Evolutionary conservation across 2,113 vertebrate species (phyloP), one percentile per base, ranked within the genome.

Genomic region (Paralichthys olivaceus): DNA sequence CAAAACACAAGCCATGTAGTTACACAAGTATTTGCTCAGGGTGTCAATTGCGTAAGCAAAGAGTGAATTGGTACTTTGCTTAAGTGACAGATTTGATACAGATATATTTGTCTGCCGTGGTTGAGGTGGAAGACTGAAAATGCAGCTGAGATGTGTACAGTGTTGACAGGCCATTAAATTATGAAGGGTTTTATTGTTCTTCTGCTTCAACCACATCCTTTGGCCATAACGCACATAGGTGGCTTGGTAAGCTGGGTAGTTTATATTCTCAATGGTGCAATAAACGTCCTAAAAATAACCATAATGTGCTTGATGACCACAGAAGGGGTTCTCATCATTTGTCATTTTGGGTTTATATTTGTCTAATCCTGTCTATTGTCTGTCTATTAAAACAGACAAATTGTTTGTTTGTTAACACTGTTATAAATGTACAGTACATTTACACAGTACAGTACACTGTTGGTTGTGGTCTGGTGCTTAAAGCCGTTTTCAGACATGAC

Each of bases 231-330:
- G 43, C 53, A 53, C 25, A 29, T 7, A 56, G 51, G 15, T 23
- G 13, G 23, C 26, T 37, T 26, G 23, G 26, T n/a, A 26, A n/a
- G 28, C 14, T 43, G 17, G 72, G 63, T 40, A 34, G 55, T 79
- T 66, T 20, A 62, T 63, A 57, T 72, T 67, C 71, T 65, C 43
- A 63, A 74, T 70, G 80, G 20, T 62, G 65, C 64, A 58, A 49
- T 72, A 77, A 84, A 79, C 29, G n/a, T 51, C 75, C 14, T 53
- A 37, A 59, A 60, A 17, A 26, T 51, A 45, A 49, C 19, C 2
- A 11, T 6, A 5, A 19, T 47, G 45, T 4, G 45, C 20, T 8
- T n/a, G 49, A 22, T n/a, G 49, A 53, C 19, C 49, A n/a, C 20
- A 47, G 20, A 7, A n/a, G 49, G 49, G 49, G 20, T 47, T 47